These are phyloP conservation scores for Polypedilum pembai DNA, from an alignment of 1,140 invertebrate species.

Conservation along the genomic window DNA sequence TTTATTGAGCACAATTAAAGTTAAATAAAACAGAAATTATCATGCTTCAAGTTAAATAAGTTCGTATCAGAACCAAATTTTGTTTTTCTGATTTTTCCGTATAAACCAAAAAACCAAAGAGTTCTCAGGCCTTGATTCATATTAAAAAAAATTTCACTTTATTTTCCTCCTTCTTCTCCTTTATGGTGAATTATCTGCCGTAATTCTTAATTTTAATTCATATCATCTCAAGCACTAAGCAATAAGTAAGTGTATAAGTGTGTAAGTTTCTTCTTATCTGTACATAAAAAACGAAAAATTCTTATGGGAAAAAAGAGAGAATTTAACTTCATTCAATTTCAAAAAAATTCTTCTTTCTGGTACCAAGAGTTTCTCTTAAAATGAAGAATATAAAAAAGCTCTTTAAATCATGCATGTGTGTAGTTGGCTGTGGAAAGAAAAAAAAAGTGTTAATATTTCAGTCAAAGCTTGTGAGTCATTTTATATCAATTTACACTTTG, in stretches of 20 bases:
- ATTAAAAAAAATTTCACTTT: too few species aligned
- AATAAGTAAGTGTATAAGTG: background rate
- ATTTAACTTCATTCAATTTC: background rate
- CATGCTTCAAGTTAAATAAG: too few species aligned
- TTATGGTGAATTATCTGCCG: background rate
- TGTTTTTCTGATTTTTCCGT: too few species aligned
- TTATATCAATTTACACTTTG: conserved; percentile 19
- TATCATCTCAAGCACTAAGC: background rate
- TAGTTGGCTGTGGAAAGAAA: too few species aligned
- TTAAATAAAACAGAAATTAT: too few species aligned
- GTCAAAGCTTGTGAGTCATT: background rate
- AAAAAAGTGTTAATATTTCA: background rate
- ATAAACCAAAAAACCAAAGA: too few species aligned
- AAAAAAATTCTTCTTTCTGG: conserved; percentile 5
- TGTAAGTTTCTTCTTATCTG: background rate
- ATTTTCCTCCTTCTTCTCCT: background rate
- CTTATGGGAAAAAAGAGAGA: background rate
- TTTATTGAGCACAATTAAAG: too few species aligned
- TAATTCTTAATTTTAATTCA: conserved; percentile 14
- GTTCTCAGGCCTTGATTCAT: too few species aligned
- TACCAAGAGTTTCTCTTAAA: background rate
- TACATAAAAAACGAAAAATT: background rate
- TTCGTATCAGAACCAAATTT: too few species aligned
- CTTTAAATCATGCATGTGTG: background rate
- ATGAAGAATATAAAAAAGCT: background rate